Evolutionary conservation across 1,140 invertebrate genomes (phyloP), one percentile per base, ranked within the genome.

Genomic region (Monochamus saltuarius): DNA sequence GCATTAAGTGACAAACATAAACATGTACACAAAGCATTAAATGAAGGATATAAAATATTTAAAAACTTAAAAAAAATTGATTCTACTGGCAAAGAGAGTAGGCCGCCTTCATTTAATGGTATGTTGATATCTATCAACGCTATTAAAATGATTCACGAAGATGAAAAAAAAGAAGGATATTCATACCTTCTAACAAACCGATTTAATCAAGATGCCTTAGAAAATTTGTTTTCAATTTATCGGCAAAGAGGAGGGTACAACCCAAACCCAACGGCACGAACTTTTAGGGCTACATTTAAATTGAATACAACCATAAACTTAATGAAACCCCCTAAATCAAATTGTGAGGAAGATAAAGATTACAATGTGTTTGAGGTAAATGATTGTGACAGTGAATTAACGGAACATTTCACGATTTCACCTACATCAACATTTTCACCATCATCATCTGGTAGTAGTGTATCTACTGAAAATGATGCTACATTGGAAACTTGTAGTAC

Each of bases 91-190:
- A 39, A 17, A 11, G 22, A 42, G 34, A 63, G 39, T 22, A 54
- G 54, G 50, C 60, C 58, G 11, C n/a, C 19, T 53, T 53, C 49
- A 46, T 64, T 66, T 40, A 54, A 63, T 17, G 62, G 67, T 3
- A 49, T 62, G 6, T 17, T 51, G 29, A 45, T 59, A 37, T 61
- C 67, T 9, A 59, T 67, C n/a, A 59, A 62, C 10, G 59, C 56
- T 22, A 49, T 65, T 51, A 59, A 55, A 53, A 52, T 46, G n/a
- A n/a, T n/a, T n/a, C n/a, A n/a, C n/a, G n/a, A n/a, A n/a, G n/a
- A n/a, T n/a, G n/a, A n/a, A n/a, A 38, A 40, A 42, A 49, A 40
- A 50, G 39, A 57, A 56, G 64, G 59, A 47, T 59, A 43, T 10
- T 49, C 10, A 56, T 62, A 19, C 47, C 11, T 62, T 4, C 13